These are phyloP conservation scores for Platygyra sinensis DNA, from an alignment of 64 coral and sea anemone species.

Conservation along the genomic window DNA sequence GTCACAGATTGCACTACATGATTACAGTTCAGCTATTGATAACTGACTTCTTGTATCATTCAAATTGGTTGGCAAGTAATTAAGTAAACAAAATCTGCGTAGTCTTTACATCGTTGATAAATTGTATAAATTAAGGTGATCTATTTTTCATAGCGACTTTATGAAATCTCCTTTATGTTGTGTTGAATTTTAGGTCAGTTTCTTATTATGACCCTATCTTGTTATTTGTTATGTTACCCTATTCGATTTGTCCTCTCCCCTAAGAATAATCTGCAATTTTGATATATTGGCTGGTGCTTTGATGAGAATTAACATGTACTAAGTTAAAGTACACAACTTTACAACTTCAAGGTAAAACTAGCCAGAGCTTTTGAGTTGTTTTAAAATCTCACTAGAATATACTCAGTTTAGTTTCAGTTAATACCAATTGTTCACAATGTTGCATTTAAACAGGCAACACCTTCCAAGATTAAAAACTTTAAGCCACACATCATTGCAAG, in stretches of 20 bases:
- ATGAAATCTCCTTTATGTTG: constrained; percentile 1
- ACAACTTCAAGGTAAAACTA: not conserved
- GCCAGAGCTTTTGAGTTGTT: not conserved
- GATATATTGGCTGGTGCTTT: constrained; percentile 13
- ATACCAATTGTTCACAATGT: constrained; percentile 25
- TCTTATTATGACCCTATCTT: not conserved
- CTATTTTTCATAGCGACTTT: constrained; percentile 7
- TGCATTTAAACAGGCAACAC: constrained; percentile 32
- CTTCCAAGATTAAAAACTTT: constrained; percentile 53
- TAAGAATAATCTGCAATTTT: constrained; percentile 21
- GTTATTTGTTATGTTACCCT: not conserved
- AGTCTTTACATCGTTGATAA: constrained; percentile 27
- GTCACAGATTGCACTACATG: constrained; percentile 59
- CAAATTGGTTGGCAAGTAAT: constrained; percentile 70
- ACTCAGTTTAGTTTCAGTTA: not conserved
- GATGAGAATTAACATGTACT: constrained; percentile 21
- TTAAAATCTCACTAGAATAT: constrained; percentile 29
- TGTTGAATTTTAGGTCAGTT: constrained; percentile 28
- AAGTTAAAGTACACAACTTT: constrained; percentile 30
- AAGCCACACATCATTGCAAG: constrained; percentile 49
- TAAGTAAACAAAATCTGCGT: not conserved
- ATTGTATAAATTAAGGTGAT: constrained; percentile 17
- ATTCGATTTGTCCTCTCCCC: constrained; percentile 27
- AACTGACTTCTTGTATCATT: constrained; percentile 72
- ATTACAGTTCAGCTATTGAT: constrained; percentile 76